Evolutionary conservation across 2,113 vertebrate species (phyloP).

Genomic region (cat (Felis catus)): F.catus_Fca126_mat1.0 CM031411.1:23257001-23257500

Average conservation of each 20-base stretch:
- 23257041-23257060: not conserved
- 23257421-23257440: conserved; percentile 61
- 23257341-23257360: conserved; percentile 63
- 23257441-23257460: conserved; percentile 22
- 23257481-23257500: not conserved
- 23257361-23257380: conserved; percentile 55
- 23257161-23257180: not conserved
- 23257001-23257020: conserved; percentile 21
- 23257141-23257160: conserved; percentile 3
- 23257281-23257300: conserved; percentile 58
- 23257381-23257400: conserved; percentile 67
- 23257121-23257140: conserved; percentile 1
- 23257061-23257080: conserved; percentile 16
- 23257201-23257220: conserved; percentile 42
- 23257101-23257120: not conserved
- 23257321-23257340: conserved; percentile 51
- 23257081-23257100: not conserved
- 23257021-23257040: not conserved
- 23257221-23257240: conserved; percentile 63
- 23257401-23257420: conserved; percentile 62
- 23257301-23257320: conserved; percentile 68
- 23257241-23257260: conserved; percentile 67
- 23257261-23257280: conserved; percentile 56
- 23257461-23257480: conserved; percentile 57
- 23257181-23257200: not conserved